Base-by-base conservation (phyloP, 1,140 invertebrate genomes). In the Tigriopus japonicus region DNA sequence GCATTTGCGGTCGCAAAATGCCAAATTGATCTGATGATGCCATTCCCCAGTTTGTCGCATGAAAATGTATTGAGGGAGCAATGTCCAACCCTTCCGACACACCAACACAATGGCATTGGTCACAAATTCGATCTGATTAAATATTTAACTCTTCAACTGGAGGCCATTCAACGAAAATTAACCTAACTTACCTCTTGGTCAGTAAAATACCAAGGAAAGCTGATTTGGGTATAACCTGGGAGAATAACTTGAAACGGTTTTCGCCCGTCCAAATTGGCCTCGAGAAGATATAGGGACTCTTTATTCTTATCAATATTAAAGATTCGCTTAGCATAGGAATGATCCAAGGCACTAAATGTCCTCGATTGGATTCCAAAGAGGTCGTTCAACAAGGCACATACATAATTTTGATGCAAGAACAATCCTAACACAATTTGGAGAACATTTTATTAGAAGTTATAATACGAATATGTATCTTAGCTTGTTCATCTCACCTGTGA, bases 351-450 rank as follows among this genome's bases (percentile, higher is more conserved):
- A 73, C 85, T 87, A 0, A 87, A 87, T 10, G 85, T 84, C 65
- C 87, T 75, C 0, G 85, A 83, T 72, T 93, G 89, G 45, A 94
- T 87, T 0, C 90, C 90, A 69, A 90, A 93, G 10, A 94, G 78
- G 68, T 94, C 90, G 67, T 93, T 94, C 2, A 94, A 75, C 0
- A 93, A 74, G 1, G 85, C 82, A 65, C 83, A 84, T 0, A 92
- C 80, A 71, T 87, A 93, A 71, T 92, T 92, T 67, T 92, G 86
- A 71, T 94, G 90, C 0, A 93, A 77, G 68, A 85, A 90, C 1
- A 81, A 49, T 2, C 45, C 45, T 49, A 49, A 15, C 2, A 49
- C n/a, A n/a, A n/a, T n/a, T n/a, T n/a, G n/a, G n/a, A 49, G n/a
- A 49, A 49, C n/a, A 21, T 17, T 49, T 17, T 49, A 15, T 49